Evolutionary conservation across 2,888 invertebrate genomes (phyloP).

Genomic region (Acanthopleura granulata): DNA sequence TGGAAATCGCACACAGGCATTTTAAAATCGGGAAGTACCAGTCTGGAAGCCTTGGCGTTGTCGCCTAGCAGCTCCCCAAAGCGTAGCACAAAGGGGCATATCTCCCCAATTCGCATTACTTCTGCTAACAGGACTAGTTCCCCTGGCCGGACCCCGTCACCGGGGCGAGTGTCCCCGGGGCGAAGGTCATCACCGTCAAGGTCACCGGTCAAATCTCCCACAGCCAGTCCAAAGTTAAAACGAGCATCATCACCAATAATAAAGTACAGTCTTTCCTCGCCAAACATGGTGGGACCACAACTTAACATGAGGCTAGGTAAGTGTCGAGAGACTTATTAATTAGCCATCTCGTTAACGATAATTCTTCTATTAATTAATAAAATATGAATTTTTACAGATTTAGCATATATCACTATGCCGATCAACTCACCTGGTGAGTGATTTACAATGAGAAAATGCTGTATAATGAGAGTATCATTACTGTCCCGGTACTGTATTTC

Average conservation of each 20-base stretch:
- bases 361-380: not conserved
- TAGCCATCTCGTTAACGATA: not conserved
- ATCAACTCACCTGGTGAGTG: too few species aligned
- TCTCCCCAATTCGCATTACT: slow-evolving; percentile 30
- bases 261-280: slow-evolving; percentile 67
- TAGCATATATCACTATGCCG: too few species aligned
- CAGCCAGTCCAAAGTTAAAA: slow-evolving; percentile 61
- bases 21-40: slow-evolving; percentile 23
- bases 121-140: slow-evolving; percentile 13
- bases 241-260: slow-evolving; percentile 65
- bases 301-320: slow-evolving; percentile 59
- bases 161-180: slow-evolving; percentile 37
- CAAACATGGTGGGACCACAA: slow-evolving; percentile 63
- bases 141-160: slow-evolving; percentile 10
- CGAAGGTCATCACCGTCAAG: slow-evolving; percentile 48
- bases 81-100: slow-evolving; percentile 40
- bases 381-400: too few species aligned
- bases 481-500: too few species aligned
- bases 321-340: slow-evolving; percentile 27
- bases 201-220: slow-evolving; percentile 49
- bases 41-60: slow-evolving; percentile 55
- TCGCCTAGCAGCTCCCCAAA: slow-evolving; percentile 60
- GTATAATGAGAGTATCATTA: too few species aligned
- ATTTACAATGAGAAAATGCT: too few species aligned
- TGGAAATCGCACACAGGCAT: slow-evolving; percentile 8